phyloP scores from a whole-genome alignment of 2,888 invertebrate genomes.

The Drosophila demipolita region DNA sequence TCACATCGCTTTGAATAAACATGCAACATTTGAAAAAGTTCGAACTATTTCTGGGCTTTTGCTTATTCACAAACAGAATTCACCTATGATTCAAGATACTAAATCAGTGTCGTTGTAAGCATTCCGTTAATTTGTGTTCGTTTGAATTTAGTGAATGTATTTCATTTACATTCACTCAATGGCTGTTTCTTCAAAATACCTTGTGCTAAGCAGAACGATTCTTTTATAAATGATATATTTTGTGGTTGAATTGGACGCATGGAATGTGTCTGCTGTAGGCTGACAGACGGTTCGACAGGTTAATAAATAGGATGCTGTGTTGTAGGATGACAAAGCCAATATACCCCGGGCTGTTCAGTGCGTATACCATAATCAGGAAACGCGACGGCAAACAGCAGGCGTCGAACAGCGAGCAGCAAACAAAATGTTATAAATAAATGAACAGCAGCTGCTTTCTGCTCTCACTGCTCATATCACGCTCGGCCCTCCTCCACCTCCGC shows the following conservation, averaged over 20 bases:
- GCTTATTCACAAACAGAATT: neutral
- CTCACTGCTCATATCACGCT: constrained; percentile 40
- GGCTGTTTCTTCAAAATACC: constrained; percentile 4
- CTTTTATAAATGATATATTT: constrained; percentile 7
- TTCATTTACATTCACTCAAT: neutral
- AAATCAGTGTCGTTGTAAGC: neutral
- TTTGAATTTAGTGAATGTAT: neutral
- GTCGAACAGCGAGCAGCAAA: constrained; percentile 62
- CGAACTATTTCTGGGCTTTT: neutral
- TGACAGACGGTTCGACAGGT: constrained; percentile 35
- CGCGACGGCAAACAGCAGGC: constrained; percentile 43
- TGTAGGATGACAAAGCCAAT: constrained; percentile 50
- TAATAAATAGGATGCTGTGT: neutral
- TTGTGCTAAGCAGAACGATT: neutral
- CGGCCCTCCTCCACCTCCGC: constrained; percentile 24
- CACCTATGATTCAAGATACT: neutral
- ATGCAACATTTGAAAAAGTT: neutral
- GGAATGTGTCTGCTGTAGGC: neutral
- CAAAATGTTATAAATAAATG: constrained; percentile 71
- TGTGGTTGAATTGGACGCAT: constrained; percentile 3
- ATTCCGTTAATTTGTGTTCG: neutral
- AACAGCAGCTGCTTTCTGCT: constrained; percentile 50
- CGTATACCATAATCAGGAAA: constrained; percentile 69
- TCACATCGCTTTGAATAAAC: neutral
- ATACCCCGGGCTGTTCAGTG: constrained; percentile 31